These are phyloP conservation scores for Leptinotarsa juncta DNA, from an alignment of 2,888 invertebrate species.

Conservation along the genomic window DNA sequence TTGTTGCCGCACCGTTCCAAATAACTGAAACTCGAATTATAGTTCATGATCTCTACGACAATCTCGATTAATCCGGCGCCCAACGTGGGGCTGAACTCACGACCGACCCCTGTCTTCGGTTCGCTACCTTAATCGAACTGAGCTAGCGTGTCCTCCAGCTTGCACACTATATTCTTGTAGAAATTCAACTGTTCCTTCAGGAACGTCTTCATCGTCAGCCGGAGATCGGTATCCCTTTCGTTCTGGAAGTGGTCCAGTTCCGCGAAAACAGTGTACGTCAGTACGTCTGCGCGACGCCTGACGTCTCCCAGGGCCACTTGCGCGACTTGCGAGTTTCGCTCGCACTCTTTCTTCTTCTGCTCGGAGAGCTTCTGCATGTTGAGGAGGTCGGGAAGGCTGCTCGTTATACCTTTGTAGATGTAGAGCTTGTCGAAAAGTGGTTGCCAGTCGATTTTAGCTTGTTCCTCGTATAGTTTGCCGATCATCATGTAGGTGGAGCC, in stretches of 20 bases:
- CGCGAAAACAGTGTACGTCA: constrained; percentile 92
- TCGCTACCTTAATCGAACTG: constrained; percentile 50
- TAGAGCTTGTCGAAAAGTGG: constrained; percentile 91
- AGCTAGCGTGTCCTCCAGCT: constrained; percentile 75
- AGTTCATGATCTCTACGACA: background rate
- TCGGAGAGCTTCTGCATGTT: constrained; percentile 90
- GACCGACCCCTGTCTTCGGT: background rate
- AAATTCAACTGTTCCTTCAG: constrained; percentile 90
- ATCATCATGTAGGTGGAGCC: constrained; percentile 92
- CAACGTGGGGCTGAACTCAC: background rate
- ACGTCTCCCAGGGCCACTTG: constrained; percentile 84
- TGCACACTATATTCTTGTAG: constrained; percentile 86
- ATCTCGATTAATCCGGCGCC: background rate
- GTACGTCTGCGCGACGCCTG: constrained; percentile 86
- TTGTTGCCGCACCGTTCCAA: too few relatives aligned
- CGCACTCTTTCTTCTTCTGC: constrained; percentile 90
- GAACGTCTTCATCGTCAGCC: constrained; percentile 86
- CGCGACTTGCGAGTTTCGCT: constrained; percentile 84
- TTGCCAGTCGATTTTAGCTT: constrained; percentile 90
- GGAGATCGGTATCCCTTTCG: constrained; percentile 88
- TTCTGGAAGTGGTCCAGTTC: constrained; percentile 94
- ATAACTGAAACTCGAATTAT: background rate
- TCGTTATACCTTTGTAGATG: constrained; percentile 93
- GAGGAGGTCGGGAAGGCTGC: constrained; percentile 90
- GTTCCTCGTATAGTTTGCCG: constrained; percentile 89